Evolutionary conservation across 1,140 invertebrate genomes (phyloP), one percentile per base, ranked within the genome.

Genomic region (Melitaea cinxia): DNA sequence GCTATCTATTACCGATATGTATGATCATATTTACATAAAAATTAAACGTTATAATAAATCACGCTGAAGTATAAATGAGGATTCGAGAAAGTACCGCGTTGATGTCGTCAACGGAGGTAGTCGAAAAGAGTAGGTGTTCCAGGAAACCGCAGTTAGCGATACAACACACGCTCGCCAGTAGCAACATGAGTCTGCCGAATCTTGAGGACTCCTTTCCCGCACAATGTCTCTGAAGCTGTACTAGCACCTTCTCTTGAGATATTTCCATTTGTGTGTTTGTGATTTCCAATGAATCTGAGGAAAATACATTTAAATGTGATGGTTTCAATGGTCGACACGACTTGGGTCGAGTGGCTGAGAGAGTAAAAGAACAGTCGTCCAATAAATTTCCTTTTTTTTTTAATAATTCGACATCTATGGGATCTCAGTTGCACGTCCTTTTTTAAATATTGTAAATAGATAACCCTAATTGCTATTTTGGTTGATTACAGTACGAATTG

Each of bases 161-260:
- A 87, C 69, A 94, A 84, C 78, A 93, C 77, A 77, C 93, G 6
- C 93, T 92, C 10, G 95, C 94, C 54, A 97, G 85, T 0, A 96
- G 84, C 4, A 97, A 83, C 37, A 97, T 89, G 0, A 97, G 86
- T 52, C 94, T 93, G 0, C 95, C 95, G 55, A 96, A 93, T 12
- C 96, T 91, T 1, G 93, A 92, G 64, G 93, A 91, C 42, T 93
- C 92, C 74, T 93, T 87, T 1, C 69, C 68, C 0, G 72, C 50
- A 72, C 92, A 94, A 65, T 94, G 93, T 60, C 96, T 95, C 59
- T 94, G 94, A 1, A 97, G 89, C 82, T 96, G 94, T 4, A 95
- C 88, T 30, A 96, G 93, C 0, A 95, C 95, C 83, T 96, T 95
- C 69, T 96, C 95, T 91, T 97, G 96, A 0, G 96, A 77, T 0